Conservation (phyloP, 2,113 vertebrate genomes). For the Pterocles orientalis region DNA sequence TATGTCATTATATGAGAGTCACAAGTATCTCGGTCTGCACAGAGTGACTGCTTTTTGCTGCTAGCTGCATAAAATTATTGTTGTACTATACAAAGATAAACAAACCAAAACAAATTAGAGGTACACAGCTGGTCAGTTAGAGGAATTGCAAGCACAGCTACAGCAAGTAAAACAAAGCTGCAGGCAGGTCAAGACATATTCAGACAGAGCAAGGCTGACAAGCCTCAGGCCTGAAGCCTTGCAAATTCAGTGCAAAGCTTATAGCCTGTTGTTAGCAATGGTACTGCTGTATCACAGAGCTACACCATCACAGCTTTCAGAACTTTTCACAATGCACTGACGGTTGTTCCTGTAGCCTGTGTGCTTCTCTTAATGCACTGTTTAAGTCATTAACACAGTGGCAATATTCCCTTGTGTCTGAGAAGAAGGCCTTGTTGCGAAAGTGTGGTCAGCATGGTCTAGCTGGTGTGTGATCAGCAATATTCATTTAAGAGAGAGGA, state of each 20-base stretch:
- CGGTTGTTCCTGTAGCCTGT: neutral
- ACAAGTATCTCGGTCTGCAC: neutral
- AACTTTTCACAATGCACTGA: neutral
- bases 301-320: neutral
- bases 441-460: neutral
- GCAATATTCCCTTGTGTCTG: neutral
- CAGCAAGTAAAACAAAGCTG: neutral
- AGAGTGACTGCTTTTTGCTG: neutral
- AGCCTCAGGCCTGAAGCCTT: neutral
- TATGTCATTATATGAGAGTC: rapidly evolving
- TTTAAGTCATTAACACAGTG: neutral
- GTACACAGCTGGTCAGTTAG: neutral
- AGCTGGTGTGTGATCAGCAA: neutral
- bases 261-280: neutral
- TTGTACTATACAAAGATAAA: neutral
- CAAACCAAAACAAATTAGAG: neutral
- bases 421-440: neutral
- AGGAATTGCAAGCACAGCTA: neutral
- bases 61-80: neutral
- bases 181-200: neutral
- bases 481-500: neutral
- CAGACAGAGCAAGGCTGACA: neutral
- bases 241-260: rapidly evolving
- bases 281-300: neutral
- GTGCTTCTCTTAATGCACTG: neutral